These are phyloP conservation scores for Drosophila persimilis DNA, from an alignment of 1,140 invertebrate genomes.

Conservation along the genomic window DNA sequence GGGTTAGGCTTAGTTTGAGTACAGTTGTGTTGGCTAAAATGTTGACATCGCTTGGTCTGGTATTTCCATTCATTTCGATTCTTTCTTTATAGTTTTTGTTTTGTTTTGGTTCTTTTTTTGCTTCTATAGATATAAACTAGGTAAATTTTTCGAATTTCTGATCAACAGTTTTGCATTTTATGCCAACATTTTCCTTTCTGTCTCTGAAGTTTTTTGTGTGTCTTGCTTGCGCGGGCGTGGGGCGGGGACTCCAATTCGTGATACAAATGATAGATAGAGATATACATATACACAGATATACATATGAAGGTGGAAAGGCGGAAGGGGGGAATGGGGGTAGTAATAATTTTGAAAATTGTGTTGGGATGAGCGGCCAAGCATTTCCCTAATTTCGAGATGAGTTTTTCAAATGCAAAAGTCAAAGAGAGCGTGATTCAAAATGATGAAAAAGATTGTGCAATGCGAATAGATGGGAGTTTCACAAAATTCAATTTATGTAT, in stretches of 20 bases:
- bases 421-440: conserved; percentile 62
- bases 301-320: conserved; percentile 11
- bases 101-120: conserved; percentile 18
- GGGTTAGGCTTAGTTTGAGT: conserved; percentile 41
- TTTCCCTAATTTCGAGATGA: conserved; percentile 42
- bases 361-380: conserved; percentile 23
- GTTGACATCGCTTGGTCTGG: conserved; percentile 82
- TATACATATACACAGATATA: conserved; percentile 24
- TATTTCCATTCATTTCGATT: conserved; percentile 28
- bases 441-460: conserved; percentile 54
- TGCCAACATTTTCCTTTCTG: conserved; percentile 77
- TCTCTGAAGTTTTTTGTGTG: conserved; percentile 26
- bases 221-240: not conserved
- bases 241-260: conserved; percentile 28
- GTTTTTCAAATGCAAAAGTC: conserved; percentile 52
- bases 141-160: conserved; percentile 49
- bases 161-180: conserved; percentile 75
- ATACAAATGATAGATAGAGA: conserved; percentile 21
- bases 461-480: conserved; percentile 33
- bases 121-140: conserved; percentile 18
- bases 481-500: conserved; percentile 35
- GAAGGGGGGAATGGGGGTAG: not conserved
- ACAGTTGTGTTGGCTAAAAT: conserved; percentile 77
- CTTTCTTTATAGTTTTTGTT: conserved; percentile 23
- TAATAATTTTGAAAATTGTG: conserved; percentile 40